Evolutionary conservation across 2,888 invertebrate species (phyloP).

Genomic region (Plemyria rubiginata): DNA sequence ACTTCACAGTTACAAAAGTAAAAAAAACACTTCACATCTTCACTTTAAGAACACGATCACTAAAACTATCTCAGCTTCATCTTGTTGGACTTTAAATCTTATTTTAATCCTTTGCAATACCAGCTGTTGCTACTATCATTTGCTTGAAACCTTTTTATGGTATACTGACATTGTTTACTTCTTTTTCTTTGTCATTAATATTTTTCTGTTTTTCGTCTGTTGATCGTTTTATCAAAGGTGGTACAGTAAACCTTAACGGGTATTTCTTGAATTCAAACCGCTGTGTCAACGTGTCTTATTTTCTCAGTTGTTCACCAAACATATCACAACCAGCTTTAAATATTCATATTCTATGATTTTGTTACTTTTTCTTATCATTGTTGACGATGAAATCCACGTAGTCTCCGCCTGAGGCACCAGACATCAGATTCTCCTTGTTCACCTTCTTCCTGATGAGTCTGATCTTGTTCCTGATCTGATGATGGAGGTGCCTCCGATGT

Average conservation of each 20-base stretch:
- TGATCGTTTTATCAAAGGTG: too few species aligned
- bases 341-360: neutral
- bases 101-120: neutral
- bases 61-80: neutral
- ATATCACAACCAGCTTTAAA: constrained; percentile 1
- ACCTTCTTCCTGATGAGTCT: constrained; percentile 58
- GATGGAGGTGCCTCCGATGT: constrained; percentile 69
- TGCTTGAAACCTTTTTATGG: too few species aligned
- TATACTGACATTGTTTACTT: neutral
- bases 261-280: too few species aligned
- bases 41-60: neutral
- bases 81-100: neutral
- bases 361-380: constrained; percentile 59
- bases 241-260: too few species aligned
- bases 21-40: constrained; percentile 29
- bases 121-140: too few species aligned
- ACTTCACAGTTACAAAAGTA: constrained; percentile 40
- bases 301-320: constrained; percentile 8
- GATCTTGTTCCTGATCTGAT: constrained; percentile 63
- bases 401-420: constrained; percentile 61
- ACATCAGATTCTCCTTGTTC: constrained; percentile 70
- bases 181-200: neutral
- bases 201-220: too few species aligned
- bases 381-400: constrained; percentile 78
- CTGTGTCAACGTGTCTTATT: neutral